A percentile compares a stretch with the other conserved stretches of the same genome.
These are phyloP conservation scores for Emydocephalus ijimae DNA, from an alignment of 2,113 vertebrate genomes.

Conservation along the genomic window DNA sequence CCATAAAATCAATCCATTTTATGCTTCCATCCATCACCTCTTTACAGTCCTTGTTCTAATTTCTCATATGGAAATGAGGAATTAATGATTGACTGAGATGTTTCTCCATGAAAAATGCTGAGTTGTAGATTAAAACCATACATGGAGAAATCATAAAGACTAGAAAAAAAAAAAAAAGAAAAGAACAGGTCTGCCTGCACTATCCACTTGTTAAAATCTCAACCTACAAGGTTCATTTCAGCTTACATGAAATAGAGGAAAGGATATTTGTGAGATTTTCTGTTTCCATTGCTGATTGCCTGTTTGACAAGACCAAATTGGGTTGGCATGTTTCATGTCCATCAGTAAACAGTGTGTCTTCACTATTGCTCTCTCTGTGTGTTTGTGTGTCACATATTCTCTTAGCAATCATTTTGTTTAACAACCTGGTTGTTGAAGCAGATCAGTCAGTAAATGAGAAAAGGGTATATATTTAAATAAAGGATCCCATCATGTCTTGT, in stretches of 20 bases:
- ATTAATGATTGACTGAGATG: conserved; percentile 18
- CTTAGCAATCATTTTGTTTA: neutral
- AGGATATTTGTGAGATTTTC: neutral
- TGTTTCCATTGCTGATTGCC: neutral
- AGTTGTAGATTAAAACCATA: neutral
- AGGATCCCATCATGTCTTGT: neutral
- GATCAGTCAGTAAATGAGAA: neutral
- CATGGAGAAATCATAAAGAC: neutral
- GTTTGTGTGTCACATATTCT: neutral
- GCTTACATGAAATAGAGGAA: neutral
- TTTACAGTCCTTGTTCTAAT: conserved; percentile 11
- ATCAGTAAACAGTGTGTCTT: neutral
- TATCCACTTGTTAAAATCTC: neutral
- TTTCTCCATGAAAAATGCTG: conserved; percentile 19
- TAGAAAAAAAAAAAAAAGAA: neutral
- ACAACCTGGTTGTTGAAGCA: neutral
- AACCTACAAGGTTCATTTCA: neutral
- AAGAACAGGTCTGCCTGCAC: neutral
- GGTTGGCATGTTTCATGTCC: neutral
- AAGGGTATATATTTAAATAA: neutral
- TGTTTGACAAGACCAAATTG: neutral
- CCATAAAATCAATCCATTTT: conserved; percentile 21
- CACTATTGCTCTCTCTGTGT: neutral
- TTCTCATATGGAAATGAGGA: conserved; percentile 17
- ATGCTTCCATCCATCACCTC: conserved; percentile 12